These are phyloP conservation scores for Rhamphomyia laevipes DNA, from an alignment of 2,888 invertebrate genomes.

Conservation along the genomic window DNA sequence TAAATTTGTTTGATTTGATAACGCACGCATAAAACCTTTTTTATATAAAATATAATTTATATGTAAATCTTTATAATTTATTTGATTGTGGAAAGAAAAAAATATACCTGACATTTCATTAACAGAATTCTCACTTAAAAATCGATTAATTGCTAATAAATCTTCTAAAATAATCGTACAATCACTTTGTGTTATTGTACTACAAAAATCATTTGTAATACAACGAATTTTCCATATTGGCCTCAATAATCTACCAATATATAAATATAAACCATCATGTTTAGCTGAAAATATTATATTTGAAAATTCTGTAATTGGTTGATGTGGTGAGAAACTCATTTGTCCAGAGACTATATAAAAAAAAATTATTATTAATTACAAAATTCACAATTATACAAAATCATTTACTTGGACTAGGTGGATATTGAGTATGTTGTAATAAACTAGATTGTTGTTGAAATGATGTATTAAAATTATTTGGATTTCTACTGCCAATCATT, in stretches of 20 bases:
- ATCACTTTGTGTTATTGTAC: slow-evolving; percentile 56
- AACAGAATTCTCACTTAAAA: slow-evolving; percentile 56
- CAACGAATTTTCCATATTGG: slow-evolving; percentile 80
- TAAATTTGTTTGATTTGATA: slow-evolving; percentile 17
- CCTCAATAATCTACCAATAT: slow-evolving; percentile 74
- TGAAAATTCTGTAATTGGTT: slow-evolving; percentile 20
- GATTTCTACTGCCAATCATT: slow-evolving; percentile 23
- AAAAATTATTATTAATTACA: background rate
- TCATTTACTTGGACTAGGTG: slow-evolving; percentile 36
- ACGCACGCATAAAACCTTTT: slow-evolving; percentile 20
- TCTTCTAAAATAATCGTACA: slow-evolving; percentile 62
- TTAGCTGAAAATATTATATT: slow-evolving; percentile 57
- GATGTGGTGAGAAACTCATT: slow-evolving; percentile 13
- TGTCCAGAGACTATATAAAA: background rate
- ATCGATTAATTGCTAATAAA: slow-evolving; percentile 60
- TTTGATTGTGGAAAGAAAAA: background rate
- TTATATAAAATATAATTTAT: background rate
- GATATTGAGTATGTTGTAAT: slow-evolving; percentile 36
- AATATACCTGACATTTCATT: slow-evolving; percentile 29
- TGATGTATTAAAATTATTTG: slow-evolving; percentile 30
- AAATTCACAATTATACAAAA: background rate
- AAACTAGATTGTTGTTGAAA: slow-evolving; percentile 21
- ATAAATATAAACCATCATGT: slow-evolving; percentile 88
- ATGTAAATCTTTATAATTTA: background rate
- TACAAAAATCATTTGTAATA: slow-evolving; percentile 55